Evolutionary conservation across 2,888 invertebrate species (phyloP).

Genomic region (Melinaea marsaeus): DNA sequence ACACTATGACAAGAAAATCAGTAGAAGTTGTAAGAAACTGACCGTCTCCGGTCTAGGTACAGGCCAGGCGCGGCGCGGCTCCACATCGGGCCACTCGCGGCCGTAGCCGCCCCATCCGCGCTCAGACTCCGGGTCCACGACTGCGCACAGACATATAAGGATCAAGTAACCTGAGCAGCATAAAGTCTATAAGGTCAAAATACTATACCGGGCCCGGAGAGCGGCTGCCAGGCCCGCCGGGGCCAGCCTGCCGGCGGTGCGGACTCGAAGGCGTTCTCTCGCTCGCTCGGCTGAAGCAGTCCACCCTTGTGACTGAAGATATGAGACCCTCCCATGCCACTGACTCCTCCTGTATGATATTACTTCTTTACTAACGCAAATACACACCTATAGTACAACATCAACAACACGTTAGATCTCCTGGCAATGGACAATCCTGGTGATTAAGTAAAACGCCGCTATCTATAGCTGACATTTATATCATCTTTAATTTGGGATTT

Average conservation of each 20-base stretch:
- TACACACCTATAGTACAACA: too few species aligned
- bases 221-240: constrained; percentile 39
- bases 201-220: constrained; percentile 31
- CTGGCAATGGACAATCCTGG: too few species aligned
- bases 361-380: not conserved
- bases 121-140: constrained; percentile 35
- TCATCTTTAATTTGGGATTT: too few species aligned
- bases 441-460: too few species aligned
- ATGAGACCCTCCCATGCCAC: constrained; percentile 62
- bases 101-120: constrained; percentile 37
- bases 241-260: constrained; percentile 37
- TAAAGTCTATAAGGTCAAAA: too few species aligned
- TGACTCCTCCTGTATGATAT: constrained; percentile 26
- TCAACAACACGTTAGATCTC: too few species aligned
- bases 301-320: constrained; percentile 86
- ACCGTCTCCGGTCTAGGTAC: constrained; percentile 54
- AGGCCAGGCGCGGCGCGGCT: constrained; percentile 62
- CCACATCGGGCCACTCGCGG: constrained; percentile 50
- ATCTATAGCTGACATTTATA: too few species aligned
- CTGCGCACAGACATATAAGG: constrained; percentile 7
- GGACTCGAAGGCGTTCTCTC: constrained; percentile 48
- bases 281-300: constrained; percentile 62
- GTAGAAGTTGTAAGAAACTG: not conserved
- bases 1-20: too few species aligned
- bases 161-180: constrained; percentile 5